A percentile compares a stretch with the other conserved stretches of the same genome.
These are phyloP conservation scores for Drosophila tripunctata DNA, from an alignment of 2,888 invertebrate species.

Conservation along the genomic window DNA sequence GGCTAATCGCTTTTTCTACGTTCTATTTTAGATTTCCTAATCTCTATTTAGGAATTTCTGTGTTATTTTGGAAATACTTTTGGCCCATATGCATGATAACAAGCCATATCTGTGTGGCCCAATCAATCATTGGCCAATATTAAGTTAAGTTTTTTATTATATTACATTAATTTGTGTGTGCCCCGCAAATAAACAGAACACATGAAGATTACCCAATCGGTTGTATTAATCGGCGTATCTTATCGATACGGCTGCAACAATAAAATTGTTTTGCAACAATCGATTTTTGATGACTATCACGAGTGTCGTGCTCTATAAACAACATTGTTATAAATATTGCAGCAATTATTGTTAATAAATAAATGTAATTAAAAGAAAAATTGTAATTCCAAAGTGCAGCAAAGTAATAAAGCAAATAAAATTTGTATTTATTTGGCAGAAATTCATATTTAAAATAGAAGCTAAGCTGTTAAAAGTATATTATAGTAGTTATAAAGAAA, in stretches of 20 bases:
- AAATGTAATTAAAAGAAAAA: conserved; percentile 61
- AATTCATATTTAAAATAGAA: no score
- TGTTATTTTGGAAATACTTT: conserved; percentile 34
- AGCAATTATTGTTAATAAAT: conserved; percentile 51
- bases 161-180: conserved; percentile 59
- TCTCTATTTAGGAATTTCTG: conserved; percentile 18
- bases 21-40: conserved; percentile 20
- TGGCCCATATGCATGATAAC: conserved; percentile 40
- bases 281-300: conserved; percentile 70
- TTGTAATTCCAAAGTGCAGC: conserved; percentile 5
- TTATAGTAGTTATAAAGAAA: no score
- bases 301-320: conserved; percentile 36
- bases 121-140: conserved; percentile 49
- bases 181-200: conserved; percentile 4
- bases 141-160: conserved; percentile 37
- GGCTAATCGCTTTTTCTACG: conserved; percentile 1
- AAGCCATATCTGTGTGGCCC: conserved; percentile 5
- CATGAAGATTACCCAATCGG: conserved; percentile 54
- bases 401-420: background rate
- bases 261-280: conserved; percentile 52
- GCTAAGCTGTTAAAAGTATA: no score
- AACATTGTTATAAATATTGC: conserved; percentile 32
- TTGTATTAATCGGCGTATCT: conserved; percentile 49
- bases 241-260: conserved; percentile 42
- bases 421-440: no score